phyloP scores from a whole-genome alignment of 2,797 vertebrate genomes.

The Lophotriccus pileatus region DNA sequence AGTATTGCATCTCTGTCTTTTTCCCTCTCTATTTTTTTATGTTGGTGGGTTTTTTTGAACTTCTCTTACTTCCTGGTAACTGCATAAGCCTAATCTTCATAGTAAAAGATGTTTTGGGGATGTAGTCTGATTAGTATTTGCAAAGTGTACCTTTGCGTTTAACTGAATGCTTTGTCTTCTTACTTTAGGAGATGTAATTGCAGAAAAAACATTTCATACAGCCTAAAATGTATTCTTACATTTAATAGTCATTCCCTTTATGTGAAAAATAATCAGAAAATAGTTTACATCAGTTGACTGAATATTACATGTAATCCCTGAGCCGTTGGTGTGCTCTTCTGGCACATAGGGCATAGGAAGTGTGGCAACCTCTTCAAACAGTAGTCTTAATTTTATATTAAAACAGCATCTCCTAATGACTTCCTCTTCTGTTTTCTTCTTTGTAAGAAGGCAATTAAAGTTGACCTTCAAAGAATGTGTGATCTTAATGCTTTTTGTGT shows the following conservation, averaged over 20 bases:
- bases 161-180: not conserved
- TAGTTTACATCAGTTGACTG: not conserved
- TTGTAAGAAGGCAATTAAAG: not conserved
- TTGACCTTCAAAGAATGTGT: not conserved
- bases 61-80: not conserved
- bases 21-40: not conserved
- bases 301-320: not conserved
- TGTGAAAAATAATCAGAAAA: not conserved
- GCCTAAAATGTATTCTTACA: not conserved
- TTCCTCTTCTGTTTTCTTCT: not conserved
- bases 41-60: not conserved
- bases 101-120: not conserved
- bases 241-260: not conserved
- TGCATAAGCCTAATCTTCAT: not conserved
- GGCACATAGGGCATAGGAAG: not conserved
- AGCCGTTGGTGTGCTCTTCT: not conserved
- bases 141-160: not conserved
- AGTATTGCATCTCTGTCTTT: not conserved
- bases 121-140: not conserved
- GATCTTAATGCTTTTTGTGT: not conserved
- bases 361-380: not conserved
- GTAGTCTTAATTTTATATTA: not conserved
- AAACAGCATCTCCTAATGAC: not conserved
- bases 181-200: not conserved
- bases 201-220: not conserved